phyloP scores from a whole-genome alignment of 1,140 invertebrate species.

The Carposina sasakii region DNA sequence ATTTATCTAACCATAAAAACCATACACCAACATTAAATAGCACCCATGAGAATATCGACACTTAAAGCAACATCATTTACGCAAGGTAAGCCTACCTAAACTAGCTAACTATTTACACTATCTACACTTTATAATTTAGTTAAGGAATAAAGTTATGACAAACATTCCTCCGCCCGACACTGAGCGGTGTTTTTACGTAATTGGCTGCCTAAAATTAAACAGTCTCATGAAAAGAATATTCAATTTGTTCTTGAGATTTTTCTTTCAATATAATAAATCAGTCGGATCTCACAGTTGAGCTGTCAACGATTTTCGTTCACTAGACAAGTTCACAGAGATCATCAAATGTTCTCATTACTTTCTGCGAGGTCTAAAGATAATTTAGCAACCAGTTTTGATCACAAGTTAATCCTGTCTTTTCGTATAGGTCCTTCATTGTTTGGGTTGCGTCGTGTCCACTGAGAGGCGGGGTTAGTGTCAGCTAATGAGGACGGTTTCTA shows the following conservation, averaged over 20 bases:
- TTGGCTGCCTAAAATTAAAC: slow-evolving; percentile 61
- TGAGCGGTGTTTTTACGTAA: slow-evolving; percentile 39
- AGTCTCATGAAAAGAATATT: slow-evolving; percentile 59
- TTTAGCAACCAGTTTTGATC: slow-evolving; percentile 7
- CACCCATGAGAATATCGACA: slow-evolving; percentile 67
- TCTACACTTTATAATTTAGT: slow-evolving; percentile 44
- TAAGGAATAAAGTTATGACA: slow-evolving; percentile 20
- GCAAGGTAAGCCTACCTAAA: slow-evolving; percentile 28
- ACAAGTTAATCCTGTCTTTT: not conserved
- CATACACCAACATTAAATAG: slow-evolving; percentile 67
- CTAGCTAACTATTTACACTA: slow-evolving; percentile 45
- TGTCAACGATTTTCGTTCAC: slow-evolving; percentile 13
- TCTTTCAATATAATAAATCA: slow-evolving; percentile 54
- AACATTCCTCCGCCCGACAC: slow-evolving; percentile 7
- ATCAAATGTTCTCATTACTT: not conserved
- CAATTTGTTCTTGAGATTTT: slow-evolving; percentile 60
- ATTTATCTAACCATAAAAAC: slow-evolving; percentile 41
- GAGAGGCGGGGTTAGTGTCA: slow-evolving; percentile 43
- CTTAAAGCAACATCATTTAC: slow-evolving; percentile 55
- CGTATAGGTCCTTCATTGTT: not conserved
- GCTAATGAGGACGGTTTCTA: slow-evolving; percentile 77
- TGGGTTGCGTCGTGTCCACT: not conserved
- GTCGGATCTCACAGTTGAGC: slow-evolving; percentile 49
- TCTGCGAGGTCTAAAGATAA: not conserved
- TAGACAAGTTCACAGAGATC: not conserved